Conservation (phyloP, 2,888 invertebrate species). For the Pollenia angustigena region DNA sequence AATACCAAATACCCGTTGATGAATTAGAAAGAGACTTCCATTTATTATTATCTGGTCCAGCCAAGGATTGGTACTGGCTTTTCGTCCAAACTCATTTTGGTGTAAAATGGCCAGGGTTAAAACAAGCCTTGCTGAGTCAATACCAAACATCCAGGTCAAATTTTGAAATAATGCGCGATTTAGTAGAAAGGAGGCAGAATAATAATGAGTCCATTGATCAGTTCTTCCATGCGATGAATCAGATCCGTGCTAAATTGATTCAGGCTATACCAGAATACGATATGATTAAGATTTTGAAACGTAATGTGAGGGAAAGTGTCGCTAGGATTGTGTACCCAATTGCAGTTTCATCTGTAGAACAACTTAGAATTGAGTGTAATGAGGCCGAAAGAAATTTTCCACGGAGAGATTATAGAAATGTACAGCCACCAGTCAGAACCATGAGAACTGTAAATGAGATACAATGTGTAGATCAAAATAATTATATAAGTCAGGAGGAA, state of each 20-base stretch:
- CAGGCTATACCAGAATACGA: slow-evolving; percentile 16
- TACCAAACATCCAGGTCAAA: slow-evolving; percentile 31
- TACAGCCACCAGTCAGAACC: background rate
- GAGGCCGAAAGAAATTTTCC: slow-evolving; percentile 27
- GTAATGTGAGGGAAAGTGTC: slow-evolving; percentile 4
- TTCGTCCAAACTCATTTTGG: slow-evolving; percentile 20
- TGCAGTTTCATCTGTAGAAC: slow-evolving; percentile 12
- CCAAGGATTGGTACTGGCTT: slow-evolving; percentile 57
- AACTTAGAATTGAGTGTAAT: slow-evolving; percentile 21
- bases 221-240: slow-evolving; percentile 19
- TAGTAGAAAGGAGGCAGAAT: slow-evolving; percentile 44
- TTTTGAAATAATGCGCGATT: slow-evolving; percentile 51
- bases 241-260: background rate
- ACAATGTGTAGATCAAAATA: background rate
- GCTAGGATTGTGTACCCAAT: slow-evolving; percentile 29
- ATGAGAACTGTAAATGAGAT: background rate
- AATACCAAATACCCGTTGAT: slow-evolving; percentile 13
- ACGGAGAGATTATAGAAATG: background rate
- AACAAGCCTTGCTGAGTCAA: slow-evolving; percentile 25
- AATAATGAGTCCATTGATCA: slow-evolving; percentile 31
- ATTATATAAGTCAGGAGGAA: background rate
- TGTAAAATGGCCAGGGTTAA: slow-evolving; percentile 39
- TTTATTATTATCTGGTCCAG: slow-evolving; percentile 18
- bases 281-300: slow-evolving; percentile 5
- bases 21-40: slow-evolving; percentile 48